Evolutionary conservation across 1,140 invertebrate genomes (phyloP), one percentile per base, ranked within the genome.

Genomic region (Drosophila kepulauana): DNA sequence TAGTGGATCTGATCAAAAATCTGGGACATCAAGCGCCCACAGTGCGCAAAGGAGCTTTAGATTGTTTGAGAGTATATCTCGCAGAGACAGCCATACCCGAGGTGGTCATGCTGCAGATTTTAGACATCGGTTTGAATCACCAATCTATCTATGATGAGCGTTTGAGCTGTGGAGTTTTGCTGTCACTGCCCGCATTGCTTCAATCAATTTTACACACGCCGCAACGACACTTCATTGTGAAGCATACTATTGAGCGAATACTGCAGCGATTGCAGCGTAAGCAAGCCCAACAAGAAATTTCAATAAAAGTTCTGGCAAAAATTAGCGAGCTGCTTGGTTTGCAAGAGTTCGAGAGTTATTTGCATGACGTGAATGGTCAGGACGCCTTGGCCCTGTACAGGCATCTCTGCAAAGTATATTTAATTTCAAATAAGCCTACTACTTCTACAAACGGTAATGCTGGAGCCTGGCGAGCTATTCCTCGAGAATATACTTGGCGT

Each of bases 1-100:
- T 96, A 6, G 93, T 96, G 46, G 93, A 94, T 82, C 93, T 97
- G 15, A 94, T 97, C 10, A 94, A 94, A 70, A 97, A 97, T 93
- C 92, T 97, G 13, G 96, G 96, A 1, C 96, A 97, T 84, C 93
- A 94, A 13, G 96, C 96, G 0, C 96, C 96, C 0, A 96, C 96
- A 0, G 95, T 97, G 1, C 93, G 96, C 10, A 96, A 96, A 90
- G 95, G 95, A 5, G 95, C 96, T 3, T 86, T 96, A 1, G 96
- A 97, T 78, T 95, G 95, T 1, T 82, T 97, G 1, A 94, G 95
- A 57, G 94, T 95, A 7, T 96, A 96, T 82, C 93, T 96, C 11
- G 92, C 94, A 1, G 94, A 95, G 78, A 95, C 95, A 13, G 93
- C 93, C 46, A 93, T 94, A 67, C 93, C 95, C 0, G 94, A 95